phyloP scores from a whole-genome alignment of 2,888 invertebrate genomes.

The Elysia crispata region DNA sequence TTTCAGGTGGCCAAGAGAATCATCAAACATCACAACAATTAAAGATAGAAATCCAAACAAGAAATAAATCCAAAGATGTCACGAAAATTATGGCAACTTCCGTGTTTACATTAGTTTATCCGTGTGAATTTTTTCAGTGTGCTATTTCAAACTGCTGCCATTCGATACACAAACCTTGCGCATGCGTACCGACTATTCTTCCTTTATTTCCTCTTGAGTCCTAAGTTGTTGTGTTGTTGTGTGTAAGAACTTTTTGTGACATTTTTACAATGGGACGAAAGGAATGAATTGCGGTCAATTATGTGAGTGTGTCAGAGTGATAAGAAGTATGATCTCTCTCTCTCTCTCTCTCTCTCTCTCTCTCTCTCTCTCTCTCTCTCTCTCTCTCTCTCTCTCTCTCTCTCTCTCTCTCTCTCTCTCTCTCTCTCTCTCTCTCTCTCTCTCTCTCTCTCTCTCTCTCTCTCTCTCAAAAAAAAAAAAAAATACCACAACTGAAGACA shows the following conservation, averaged over 20 bases:
- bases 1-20: slow-evolving; percentile 15
- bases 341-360: no score
- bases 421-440: no score
- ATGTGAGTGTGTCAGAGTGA: no score
- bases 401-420: no score
- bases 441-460: no score
- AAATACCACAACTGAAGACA: no score
- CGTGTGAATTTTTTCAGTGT: slow-evolving; percentile 53
- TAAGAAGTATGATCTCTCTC: no score
- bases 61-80: slow-evolving; percentile 23
- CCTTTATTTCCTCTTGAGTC: not conserved
- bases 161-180: slow-evolving; percentile 54
- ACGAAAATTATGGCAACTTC: slow-evolving; percentile 28
- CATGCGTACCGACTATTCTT: slow-evolving; percentile 48
- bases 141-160: slow-evolving; percentile 56
- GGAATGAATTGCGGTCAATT: no score
- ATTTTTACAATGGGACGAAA: no score
- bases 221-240: not conserved
- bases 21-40: slow-evolving; percentile 16
- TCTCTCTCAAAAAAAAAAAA: no score
- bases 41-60: not conserved
- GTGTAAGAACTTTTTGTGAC: not conserved
- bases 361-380: no score
- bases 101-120: slow-evolving; percentile 48
- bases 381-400: no score